These are phyloP conservation scores for Lycodopsis pacificus DNA, from an alignment of 2,797 vertebrate genomes.

Conservation along the genomic window DNA sequence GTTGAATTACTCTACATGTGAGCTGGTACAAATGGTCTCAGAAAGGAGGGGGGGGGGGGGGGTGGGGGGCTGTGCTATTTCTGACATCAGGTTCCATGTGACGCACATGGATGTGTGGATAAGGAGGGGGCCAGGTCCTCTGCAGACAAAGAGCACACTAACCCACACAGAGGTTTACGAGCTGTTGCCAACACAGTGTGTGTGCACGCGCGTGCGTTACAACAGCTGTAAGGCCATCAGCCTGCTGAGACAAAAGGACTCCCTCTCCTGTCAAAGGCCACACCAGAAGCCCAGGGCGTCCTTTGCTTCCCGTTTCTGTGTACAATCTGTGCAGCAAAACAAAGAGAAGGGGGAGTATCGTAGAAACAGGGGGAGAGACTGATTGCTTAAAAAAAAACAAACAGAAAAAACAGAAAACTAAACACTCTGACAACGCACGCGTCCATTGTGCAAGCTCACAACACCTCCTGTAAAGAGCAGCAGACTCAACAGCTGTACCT, in stretches of 20 bases:
- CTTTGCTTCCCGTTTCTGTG: constrained; percentile 70
- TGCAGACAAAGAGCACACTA: constrained; percentile 29
- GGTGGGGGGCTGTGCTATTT: constrained; percentile 49
- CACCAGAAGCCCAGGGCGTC: constrained; percentile 45
- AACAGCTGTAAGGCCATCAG: constrained; percentile 55
- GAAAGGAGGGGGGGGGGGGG: constrained; percentile 18
- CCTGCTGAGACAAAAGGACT: constrained; percentile 58
- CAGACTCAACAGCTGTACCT: constrained; percentile 12
- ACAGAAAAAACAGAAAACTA: constrained; percentile 3
- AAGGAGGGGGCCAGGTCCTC: constrained; percentile 49
- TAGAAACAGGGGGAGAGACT: not conserved
- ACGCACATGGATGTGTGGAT: constrained; percentile 49
- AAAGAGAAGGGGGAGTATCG: constrained; percentile 13
- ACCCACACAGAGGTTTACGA: constrained; percentile 17
- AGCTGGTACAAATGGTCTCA: constrained; percentile 28
- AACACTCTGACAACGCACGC: constrained; percentile 44
- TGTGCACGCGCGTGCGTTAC: constrained; percentile 15
- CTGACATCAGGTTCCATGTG: constrained; percentile 49
- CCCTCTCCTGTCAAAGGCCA: constrained; percentile 48
- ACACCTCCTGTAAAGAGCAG: constrained; percentile 36
- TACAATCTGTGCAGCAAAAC: constrained; percentile 47
- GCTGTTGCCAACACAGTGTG: constrained; percentile 3
- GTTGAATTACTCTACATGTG: constrained; percentile 32
- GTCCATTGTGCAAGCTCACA: constrained; percentile 53
- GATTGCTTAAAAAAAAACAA: not conserved